These are phyloP conservation scores for Melanaphis sacchari DNA, from an alignment of 1,140 invertebrate species.

Conservation along the genomic window DNA sequence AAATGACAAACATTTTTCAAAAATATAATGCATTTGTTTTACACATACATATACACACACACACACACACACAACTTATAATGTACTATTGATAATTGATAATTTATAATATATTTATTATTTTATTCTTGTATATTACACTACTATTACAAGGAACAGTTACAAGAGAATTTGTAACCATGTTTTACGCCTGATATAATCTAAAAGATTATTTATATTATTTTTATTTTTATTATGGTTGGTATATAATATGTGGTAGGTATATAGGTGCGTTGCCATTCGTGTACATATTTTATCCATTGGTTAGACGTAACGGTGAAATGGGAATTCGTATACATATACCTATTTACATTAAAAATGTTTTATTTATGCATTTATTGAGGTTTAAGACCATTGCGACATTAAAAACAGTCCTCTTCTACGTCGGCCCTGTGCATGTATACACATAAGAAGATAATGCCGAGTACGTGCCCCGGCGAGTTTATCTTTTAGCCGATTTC, in stretches of 20 bases:
- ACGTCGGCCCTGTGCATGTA: neutral
- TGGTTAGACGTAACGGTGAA: neutral
- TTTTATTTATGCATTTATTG: conserved; percentile 40
- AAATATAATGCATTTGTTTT: neutral
- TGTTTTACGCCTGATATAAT: neutral
- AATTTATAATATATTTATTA: too few species aligned
- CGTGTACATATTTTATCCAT: neutral
- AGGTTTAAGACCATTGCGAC: conserved; percentile 35
- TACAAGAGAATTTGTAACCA: neutral
- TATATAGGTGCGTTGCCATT: neutral
- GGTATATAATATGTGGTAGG: neutral
- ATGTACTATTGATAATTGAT: too few species aligned
- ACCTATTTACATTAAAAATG: conserved; percentile 10
- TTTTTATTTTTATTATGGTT: neutral
- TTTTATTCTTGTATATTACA: neutral
- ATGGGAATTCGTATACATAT: neutral
- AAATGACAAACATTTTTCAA: neutral
- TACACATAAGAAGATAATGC: conserved; percentile 41
- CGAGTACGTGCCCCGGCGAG: conserved; percentile 21
- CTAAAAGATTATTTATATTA: neutral
- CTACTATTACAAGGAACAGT: neutral
- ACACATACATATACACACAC: neutral
- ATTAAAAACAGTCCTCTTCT: neutral
- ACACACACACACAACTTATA: neutral
- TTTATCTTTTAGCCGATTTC: conserved; percentile 49